Conservation (phyloP, 2,113 vertebrate genomes). For the Castor canadensis region DNA sequence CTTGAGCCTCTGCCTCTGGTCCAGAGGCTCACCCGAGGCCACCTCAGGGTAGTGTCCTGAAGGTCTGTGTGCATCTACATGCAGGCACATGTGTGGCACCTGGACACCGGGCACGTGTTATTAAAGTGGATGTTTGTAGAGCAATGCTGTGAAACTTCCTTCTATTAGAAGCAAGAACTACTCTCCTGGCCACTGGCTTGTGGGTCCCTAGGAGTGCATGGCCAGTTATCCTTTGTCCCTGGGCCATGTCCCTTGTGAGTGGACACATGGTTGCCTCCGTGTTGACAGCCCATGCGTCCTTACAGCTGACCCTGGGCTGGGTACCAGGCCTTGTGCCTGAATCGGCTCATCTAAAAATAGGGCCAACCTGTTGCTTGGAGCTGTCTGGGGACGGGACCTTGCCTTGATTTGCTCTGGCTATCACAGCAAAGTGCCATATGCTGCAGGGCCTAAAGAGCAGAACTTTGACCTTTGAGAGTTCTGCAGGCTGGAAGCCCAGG, state of each 20-base stretch:
- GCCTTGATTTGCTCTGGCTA: neutral
- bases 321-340: neutral
- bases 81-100: neutral
- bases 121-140: neutral
- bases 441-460: too few relatives aligned
- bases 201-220: too few relatives aligned
- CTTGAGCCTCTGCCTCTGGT: too few relatives aligned
- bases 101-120: neutral
- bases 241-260: neutral
- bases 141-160: accelerated
- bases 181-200: neutral
- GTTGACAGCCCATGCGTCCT: neutral
- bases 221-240: neutral
- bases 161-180: too few relatives aligned
- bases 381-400: accelerated
- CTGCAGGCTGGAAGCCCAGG: too few relatives aligned
- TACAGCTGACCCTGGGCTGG: accelerated
- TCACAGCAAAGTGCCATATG: too few relatives aligned
- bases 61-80: neutral
- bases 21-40: too few relatives aligned
- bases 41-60: too few relatives aligned
- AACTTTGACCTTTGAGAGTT: too few relatives aligned
- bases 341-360: neutral
- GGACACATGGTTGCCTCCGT: neutral
- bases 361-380: accelerated